Evolutionary conservation across 2,113 vertebrate species (phyloP).

Genomic region (Notothenia coriiceps): DNA sequence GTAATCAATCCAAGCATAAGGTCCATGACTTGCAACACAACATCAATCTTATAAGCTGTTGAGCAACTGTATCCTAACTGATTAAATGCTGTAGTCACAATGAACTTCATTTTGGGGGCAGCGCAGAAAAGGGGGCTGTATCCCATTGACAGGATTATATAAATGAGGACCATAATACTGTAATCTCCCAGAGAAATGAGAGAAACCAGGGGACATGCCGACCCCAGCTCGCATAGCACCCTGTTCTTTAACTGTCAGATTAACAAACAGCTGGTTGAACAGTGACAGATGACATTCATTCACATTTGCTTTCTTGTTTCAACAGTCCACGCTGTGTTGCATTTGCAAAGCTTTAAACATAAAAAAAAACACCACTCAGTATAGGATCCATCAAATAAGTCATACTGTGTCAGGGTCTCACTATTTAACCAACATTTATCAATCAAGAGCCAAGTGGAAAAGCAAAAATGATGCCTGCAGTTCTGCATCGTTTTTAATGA

Average conservation of each 20-base stretch:
- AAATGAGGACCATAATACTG: slow-evolving; percentile 71
- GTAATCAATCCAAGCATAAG: slow-evolving; percentile 59
- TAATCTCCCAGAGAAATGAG: slow-evolving; percentile 75
- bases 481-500: slow-evolving; percentile 38
- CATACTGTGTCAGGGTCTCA: neutral
- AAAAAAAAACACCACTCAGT: neutral
- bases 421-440: slow-evolving; percentile 2
- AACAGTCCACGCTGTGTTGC: slow-evolving; percentile 10
- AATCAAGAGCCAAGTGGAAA: slow-evolving; percentile 5
- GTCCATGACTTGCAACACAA: slow-evolving; percentile 49
- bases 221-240: slow-evolving; percentile 46
- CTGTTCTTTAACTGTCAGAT: slow-evolving; percentile 54
- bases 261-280: slow-evolving; percentile 58
- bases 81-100: slow-evolving; percentile 63
- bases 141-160: slow-evolving; percentile 80
- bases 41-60: slow-evolving; percentile 62
- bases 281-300: slow-evolving; percentile 62
- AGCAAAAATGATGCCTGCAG: slow-evolving; percentile 1
- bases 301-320: slow-evolving; percentile 42
- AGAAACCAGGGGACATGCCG: slow-evolving; percentile 46
- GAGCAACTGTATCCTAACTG: slow-evolving; percentile 57
- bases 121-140: slow-evolving; percentile 57
- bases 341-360: neutral
- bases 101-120: slow-evolving; percentile 63
- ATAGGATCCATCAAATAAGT: slow-evolving; percentile 6